Percentiles rank a stretch among this genome's conserved stretches.
phyloP scores from a whole-genome alignment of 2,888 invertebrate genomes.

The Vanessa cardui region DNA sequence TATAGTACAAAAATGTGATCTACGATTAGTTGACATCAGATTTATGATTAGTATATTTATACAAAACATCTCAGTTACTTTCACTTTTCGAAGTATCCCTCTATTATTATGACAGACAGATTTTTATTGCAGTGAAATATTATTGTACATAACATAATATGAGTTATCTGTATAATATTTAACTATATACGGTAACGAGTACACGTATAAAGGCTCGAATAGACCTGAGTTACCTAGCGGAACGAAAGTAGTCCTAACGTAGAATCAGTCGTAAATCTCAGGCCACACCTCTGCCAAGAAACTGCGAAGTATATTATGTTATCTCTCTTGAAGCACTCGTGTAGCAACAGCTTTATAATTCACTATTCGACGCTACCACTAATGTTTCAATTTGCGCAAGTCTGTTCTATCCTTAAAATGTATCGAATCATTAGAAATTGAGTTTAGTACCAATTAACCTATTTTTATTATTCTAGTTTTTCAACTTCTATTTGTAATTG shows the following conservation, averaged over 20 bases:
- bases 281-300: neutral
- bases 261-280: neutral
- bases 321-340: neutral
- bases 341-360: no score
- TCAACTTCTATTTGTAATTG: constrained; percentile 36
- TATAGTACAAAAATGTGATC: no score
- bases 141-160: no score
- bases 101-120: no score
- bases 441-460: constrained; percentile 24
- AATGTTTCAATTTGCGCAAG: neutral
- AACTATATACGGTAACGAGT: constrained; percentile 1
- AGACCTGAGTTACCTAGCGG: neutral
- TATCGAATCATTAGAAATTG: constrained; percentile 32
- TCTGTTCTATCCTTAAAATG: neutral
- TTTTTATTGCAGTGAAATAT: no score
- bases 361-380: neutral
- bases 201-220: neutral
- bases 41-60: no score
- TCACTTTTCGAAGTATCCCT: no score
- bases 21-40: no score
- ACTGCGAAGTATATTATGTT: neutral
- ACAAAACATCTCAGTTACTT: no score
- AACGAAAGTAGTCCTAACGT: neutral
- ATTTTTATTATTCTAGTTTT: constrained; percentile 34
- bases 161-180: no score